These are phyloP conservation scores for Drosophila arizonae DNA, from an alignment of 1,140 invertebrate genomes.

Conservation along the genomic window DNA sequence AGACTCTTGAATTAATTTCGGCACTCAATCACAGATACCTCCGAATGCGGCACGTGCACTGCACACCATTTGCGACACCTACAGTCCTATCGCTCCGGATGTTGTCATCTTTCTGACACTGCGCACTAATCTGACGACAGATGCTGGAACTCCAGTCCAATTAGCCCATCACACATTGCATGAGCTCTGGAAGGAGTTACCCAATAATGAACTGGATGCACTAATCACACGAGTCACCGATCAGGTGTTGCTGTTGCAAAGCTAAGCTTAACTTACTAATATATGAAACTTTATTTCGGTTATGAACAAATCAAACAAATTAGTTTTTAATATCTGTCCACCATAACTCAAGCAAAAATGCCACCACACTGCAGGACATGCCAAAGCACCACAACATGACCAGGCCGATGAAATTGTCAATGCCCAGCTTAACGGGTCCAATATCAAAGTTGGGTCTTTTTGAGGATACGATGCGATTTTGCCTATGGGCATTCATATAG, in stretches of 20 bases:
- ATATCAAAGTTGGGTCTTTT: constrained; percentile 51
- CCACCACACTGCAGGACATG: constrained; percentile 58
- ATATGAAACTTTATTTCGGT: not conserved
- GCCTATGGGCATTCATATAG: constrained; percentile 64
- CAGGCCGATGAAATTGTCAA: constrained; percentile 68
- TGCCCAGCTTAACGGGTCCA: constrained; percentile 66
- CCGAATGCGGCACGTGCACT: constrained; percentile 61
- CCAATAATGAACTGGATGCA: constrained; percentile 60
- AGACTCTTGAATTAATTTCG: not conserved
- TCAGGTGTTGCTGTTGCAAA: constrained; percentile 50
- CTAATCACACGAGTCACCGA: constrained; percentile 73
- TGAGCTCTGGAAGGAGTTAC: constrained; percentile 58
- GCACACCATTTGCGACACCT: constrained; percentile 72
- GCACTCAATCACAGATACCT: constrained; percentile 51
- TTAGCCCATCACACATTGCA: constrained; percentile 52
- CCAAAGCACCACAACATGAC: constrained; percentile 70
- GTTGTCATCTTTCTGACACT: constrained; percentile 73
- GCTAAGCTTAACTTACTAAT: constrained; percentile 1
- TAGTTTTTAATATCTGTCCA: constrained; percentile 1
- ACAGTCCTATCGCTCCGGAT: constrained; percentile 59
- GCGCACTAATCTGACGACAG: constrained; percentile 17
- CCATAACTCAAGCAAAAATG: constrained; percentile 59
- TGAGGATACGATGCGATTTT: constrained; percentile 66
- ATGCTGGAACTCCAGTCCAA: constrained; percentile 8
- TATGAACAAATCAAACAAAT: not conserved